Evolutionary conservation across 2,888 invertebrate genomes (phyloP), one percentile per base, ranked within the genome.

Genomic region (Chrysotoxum bicinctum): DNA sequence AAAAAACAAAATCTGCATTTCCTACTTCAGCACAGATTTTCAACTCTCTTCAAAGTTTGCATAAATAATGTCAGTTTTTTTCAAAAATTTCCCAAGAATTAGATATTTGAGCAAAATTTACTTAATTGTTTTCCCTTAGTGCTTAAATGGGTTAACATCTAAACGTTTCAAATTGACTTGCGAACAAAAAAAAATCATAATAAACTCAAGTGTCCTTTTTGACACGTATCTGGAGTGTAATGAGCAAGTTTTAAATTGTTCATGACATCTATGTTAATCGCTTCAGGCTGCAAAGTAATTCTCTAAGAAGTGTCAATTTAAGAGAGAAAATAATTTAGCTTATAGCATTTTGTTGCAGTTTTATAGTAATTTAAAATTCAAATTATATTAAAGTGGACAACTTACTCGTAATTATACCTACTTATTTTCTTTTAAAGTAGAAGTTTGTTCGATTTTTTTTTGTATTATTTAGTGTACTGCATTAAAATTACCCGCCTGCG

Each of bases 251-350:
- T 58, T 21, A 40, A 58, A 60, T 12, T 40, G 23, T 60, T 40
- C 40, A 10, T 37, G 60, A 40, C 40, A 4, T 60, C 21, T 60
- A 40, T 60, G 60, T 60, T 60, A 60, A 60, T 60, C 40, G n/a
- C 60, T 60, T 1, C 14, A 30, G 30, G 30, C 14, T 21, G 9
- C 23, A 60, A 19, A 3, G 37, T 23, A 12, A 32, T n/a, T 16
- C 23, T 50, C 7, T 21, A n/a, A n/a, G n/a, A 5, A 45, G 45
- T 45, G 45, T 21, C 45, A 19, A 19, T 10, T 19, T 45, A 1
- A 45, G 4, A 45, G 45, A 10, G 4, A 19, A 19, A 2, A 19
- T 6, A 10, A 19, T 19, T 12, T 1, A 35, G 1, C 2, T 35
- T n/a, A n/a, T 12, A 35, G 12, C 12, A 35, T 0, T 35, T 12